Base-by-base conservation (phyloP, 2,888 invertebrate genomes). In the Erebia palarica region DNA sequence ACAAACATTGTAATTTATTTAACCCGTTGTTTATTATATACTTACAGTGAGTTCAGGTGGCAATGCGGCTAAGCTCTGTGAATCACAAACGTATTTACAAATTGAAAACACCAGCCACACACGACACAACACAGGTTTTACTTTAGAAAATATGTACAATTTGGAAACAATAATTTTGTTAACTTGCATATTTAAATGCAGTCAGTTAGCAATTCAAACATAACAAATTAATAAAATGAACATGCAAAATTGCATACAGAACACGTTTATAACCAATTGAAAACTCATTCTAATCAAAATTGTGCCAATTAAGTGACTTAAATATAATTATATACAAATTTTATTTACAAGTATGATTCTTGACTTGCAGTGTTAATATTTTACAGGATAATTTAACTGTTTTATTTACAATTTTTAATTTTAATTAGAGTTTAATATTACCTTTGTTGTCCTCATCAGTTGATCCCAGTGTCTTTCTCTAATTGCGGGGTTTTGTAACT, bases 391-490 rank as follows among this genome's bases (percentile, higher is more conserved):
- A 58, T 72, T 66, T 64, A 57, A 13, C 27, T 14, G 5, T 27
- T 73, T 66, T 74, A 75, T 76, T 69, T 75, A 77, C 74, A 78
- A 65, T 16, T 58, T 64, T 59, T 64, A 55, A 18, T 11, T 51
- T 58, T 57, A 49, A 18, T 42, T 16, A 47, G 4, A 16, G 69
- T 11, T 72, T 68, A 72, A 60, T 77, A 75, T 87, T 83, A 97
- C 97, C 97, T 98, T 98, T 18, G 99, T 99, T 65, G 98, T 98
- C 80, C 96, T 96, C 98, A 99, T 99, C 66, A 99, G 94, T 89
- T 99, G 98, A 84, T 98, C 96, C 99, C 99, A 99, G 91, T 99
- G 99, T 27, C 99, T 94, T 88, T 99, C 98, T 73, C 99, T 94
- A 76, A 99, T 98, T 0, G 99, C 98, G 58, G 98, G 97, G 92